Conservation (phyloP, 1,140 invertebrate genomes). For the Aphelinus certus region DNA sequence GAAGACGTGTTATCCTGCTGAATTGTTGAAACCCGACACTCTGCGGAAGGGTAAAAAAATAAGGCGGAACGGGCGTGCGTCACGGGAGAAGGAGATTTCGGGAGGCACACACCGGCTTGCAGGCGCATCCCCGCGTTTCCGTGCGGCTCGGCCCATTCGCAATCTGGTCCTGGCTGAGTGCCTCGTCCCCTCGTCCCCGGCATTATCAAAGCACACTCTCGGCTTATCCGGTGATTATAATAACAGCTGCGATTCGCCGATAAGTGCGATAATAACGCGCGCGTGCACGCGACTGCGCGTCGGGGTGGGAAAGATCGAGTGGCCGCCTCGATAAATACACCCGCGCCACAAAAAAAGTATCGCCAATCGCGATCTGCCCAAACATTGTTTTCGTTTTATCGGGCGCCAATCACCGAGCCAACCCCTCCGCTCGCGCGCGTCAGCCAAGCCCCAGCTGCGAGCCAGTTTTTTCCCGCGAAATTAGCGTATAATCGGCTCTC, state of each 20-base stretch:
- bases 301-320: background rate
- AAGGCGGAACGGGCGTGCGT: no score
- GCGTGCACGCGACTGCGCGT: background rate
- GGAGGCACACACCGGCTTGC: no score
- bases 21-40: no score
- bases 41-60: no score
- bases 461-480: no score
- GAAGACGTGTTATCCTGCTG: no score
- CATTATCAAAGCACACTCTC: constrained; percentile 1
- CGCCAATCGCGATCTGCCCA: background rate
- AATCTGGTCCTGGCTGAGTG: constrained; percentile 1
- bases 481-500: background rate
- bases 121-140: no score
- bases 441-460: no score
- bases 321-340: constrained; percentile 7
- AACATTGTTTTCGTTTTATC: constrained; percentile 27
- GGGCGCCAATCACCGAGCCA: background rate
- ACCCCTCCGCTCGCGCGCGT: no score
- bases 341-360: background rate
- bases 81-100: no score
- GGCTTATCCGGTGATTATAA: constrained; percentile 24
- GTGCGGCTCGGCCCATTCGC: background rate
- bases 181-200: background rate
- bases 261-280: constrained; percentile 32
- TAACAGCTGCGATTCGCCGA: constrained; percentile 33